Percentiles rank a stretch among this genome's conserved stretches.
Evolutionary conservation across 2,888 invertebrate genomes (phyloP).

Genomic region (Noctua fimbriata): DNA sequence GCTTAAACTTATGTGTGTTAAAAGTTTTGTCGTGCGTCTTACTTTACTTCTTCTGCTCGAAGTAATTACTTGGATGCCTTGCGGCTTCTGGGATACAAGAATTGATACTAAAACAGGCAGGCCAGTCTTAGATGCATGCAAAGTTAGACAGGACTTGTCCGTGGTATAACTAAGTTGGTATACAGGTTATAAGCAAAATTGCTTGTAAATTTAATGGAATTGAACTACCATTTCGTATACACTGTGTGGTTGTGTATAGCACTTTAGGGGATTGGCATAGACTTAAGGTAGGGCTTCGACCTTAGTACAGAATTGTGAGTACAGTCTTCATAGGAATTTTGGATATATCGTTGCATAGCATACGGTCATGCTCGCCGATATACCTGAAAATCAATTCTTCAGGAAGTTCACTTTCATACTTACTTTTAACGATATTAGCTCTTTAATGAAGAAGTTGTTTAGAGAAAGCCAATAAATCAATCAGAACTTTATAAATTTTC

Average conservation of each 20-base stretch:
- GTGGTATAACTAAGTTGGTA: constrained; percentile 34
- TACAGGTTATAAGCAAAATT: constrained; percentile 58
- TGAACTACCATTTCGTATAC: constrained; percentile 74
- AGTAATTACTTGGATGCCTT: constrained; percentile 27
- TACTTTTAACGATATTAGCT: constrained; percentile 25
- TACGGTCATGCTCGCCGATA: constrained; percentile 1
- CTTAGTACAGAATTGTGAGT: constrained; percentile 59
- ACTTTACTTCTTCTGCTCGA: constrained; percentile 7
- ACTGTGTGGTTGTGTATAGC: constrained; percentile 62
- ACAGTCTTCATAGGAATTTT: constrained; percentile 45
- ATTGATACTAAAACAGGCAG: constrained; percentile 22
- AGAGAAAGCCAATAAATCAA: constrained; percentile 47
- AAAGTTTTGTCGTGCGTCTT: constrained; percentile 9
- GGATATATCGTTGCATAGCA: neutral
- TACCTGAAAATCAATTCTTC: constrained; percentile 21
- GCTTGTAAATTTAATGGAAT: constrained; percentile 70
- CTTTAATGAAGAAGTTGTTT: constrained; percentile 25
- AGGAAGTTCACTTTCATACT: constrained; percentile 15
- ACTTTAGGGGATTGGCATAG: constrained; percentile 77
- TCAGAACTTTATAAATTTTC: constrained; percentile 35
- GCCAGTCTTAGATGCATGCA: constrained; percentile 13
- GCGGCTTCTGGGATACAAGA: constrained; percentile 14
- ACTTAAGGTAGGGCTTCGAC: constrained; percentile 67
- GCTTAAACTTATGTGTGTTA: neutral
- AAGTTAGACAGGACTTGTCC: constrained; percentile 47